A percentile compares a stretch with the other conserved stretches of the same genome.
Conservation (phyloP, 2,888 invertebrate species). For the Ellobium chinense region DNA sequence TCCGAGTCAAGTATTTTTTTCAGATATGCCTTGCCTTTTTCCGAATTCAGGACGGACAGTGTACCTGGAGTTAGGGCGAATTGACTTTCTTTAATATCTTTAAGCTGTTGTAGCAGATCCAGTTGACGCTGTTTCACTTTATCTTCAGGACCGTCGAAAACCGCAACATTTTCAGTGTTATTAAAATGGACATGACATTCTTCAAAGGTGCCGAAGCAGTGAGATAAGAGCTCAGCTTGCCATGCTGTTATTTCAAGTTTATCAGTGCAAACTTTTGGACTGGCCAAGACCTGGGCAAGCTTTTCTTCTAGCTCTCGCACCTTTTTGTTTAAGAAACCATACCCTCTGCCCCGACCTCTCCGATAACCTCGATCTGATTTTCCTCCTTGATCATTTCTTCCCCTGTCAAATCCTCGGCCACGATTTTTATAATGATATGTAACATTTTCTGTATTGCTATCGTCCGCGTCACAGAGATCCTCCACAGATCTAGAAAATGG, state of each 20-base stretch:
- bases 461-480: too few species aligned
- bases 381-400: too few species aligned
- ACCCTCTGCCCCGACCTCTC: too few species aligned
- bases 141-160: background rate
- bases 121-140: background rate
- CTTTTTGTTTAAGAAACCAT: too few species aligned
- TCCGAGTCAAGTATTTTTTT: background rate
- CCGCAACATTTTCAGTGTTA: background rate
- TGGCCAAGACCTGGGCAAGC: too few species aligned
- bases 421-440: too few species aligned
- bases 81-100: background rate
- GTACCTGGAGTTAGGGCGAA: background rate
- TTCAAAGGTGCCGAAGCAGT: constrained; percentile 12
- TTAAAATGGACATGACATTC: background rate
- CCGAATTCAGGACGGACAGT: background rate
- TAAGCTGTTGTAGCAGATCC: background rate
- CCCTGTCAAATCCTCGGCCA: too few species aligned
- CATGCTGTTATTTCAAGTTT: background rate
- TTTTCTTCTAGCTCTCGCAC: too few species aligned
- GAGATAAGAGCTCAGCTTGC: background rate
- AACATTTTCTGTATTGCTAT: too few species aligned
- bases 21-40: background rate
- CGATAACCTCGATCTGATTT: too few species aligned
- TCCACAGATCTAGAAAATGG: too few species aligned
- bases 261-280: background rate